Evolutionary conservation across 2,797 vertebrate species (phyloP).

Genomic region (Peromyscus aztecus): DNA sequence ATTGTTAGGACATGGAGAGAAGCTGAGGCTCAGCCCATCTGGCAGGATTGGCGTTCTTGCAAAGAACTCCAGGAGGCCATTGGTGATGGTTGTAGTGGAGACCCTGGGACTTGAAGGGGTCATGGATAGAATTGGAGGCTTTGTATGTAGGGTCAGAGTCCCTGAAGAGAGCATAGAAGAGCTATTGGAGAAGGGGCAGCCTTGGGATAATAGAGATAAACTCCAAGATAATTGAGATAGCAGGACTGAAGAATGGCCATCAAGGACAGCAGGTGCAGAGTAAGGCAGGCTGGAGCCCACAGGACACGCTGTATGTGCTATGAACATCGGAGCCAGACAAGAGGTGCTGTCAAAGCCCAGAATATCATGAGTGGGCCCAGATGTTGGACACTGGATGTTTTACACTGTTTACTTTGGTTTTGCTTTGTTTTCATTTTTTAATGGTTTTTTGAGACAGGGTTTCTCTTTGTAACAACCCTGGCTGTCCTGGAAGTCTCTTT

Average conservation of each 20-base stretch:
- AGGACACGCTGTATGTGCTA: neutral
- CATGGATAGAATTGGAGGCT: neutral
- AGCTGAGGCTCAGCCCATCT: neutral
- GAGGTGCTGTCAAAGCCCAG: neutral
- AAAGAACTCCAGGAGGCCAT: neutral
- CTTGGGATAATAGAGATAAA: neutral
- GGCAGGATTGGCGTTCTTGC: neutral
- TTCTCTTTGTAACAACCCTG: too few relatives aligned
- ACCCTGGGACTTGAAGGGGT: neutral
- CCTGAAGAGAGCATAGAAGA: too few relatives aligned
- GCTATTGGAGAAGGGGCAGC: neutral
- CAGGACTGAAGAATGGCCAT: neutral
- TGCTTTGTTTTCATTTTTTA: too few relatives aligned
- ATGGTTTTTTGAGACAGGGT: too few relatives aligned
- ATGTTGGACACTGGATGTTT: neutral
- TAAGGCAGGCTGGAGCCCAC: neutral
- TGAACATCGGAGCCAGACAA: neutral
- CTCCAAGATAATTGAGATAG: neutral
- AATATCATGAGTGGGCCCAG: neutral
- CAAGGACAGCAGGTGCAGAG: neutral
- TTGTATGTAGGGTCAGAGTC: neutral
- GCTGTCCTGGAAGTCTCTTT: too few relatives aligned
- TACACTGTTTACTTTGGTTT: neutral
- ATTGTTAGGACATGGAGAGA: neutral
- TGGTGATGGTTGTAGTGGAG: neutral